Evolutionary conservation across 1,140 invertebrate species (phyloP), one percentile per base, ranked within the genome.

Genomic region (Leptoteleia sp.): DNA sequence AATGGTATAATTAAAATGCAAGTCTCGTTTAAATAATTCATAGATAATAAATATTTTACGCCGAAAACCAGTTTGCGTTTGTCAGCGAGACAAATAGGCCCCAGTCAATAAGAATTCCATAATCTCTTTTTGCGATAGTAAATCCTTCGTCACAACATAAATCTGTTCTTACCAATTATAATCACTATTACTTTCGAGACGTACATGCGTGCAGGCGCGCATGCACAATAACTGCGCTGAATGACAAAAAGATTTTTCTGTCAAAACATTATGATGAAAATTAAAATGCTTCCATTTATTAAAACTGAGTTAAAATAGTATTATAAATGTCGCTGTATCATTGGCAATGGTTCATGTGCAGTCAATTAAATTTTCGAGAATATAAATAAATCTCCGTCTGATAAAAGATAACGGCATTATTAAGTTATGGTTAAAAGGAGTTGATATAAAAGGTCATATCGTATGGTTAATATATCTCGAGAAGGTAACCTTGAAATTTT

Each of bases 41-140:
- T 55, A 67, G 50, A 67, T 40, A 67, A 55, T 55, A 55, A 55
- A 67, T 67, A 54, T 45, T 54, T 57, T 47, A 47, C 48, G 17
- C 50, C 40, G 37, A 57, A 67, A 70, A 70, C 65, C 52, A 48
- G 65, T 70, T 70, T 70, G 31, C 43, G 52, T 33, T 27, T 48
- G 43, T 48, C 50, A 47, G 13, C 50, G 64, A 37, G 64, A 52
- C 50, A 57, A 45, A 70, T 59, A 45, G 11, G 48, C 40, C 8
- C 27, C 27, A 17, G 5, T 37, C 11, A 35, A 55, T 45, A 42
- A 67, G 48, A 55, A 37, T 42, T 54, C 31, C 48, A 40, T 43
- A 54, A 54, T 65, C 13, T 31, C 48, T 40, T 62, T 37, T 62
- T 27, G 47, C 33, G 35, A 40, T 37, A 35, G 61, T 52, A 65